A percentile compares a stretch with the other conserved stretches of the same genome.
phyloP scores from a whole-genome alignment of 2,888 invertebrate species.

The Formica aserva region DNA sequence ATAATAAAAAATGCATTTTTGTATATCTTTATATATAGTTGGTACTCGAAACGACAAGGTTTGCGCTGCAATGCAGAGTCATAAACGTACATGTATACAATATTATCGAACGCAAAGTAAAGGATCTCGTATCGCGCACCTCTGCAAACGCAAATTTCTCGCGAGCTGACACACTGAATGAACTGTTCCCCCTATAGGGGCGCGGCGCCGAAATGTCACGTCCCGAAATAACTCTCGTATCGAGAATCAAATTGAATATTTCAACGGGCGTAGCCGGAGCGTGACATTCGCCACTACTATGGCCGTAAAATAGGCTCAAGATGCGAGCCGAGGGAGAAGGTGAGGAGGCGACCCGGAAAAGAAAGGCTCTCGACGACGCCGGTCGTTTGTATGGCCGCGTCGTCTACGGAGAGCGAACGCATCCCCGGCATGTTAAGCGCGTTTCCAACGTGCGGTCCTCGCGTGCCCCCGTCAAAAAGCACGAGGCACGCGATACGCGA shows the following conservation, averaged over 20 bases:
- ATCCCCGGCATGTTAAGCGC: constrained; percentile 12
- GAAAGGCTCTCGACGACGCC: background rate
- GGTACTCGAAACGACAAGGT: background rate
- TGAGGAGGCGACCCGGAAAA: background rate
- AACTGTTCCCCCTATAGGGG: background rate
- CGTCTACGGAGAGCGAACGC: background rate
- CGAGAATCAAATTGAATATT: constrained; percentile 48
- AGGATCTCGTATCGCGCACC: too few relatives aligned
- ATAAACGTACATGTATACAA: background rate
- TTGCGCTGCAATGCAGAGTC: background rate
- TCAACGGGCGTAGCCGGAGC: background rate
- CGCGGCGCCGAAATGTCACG: constrained; percentile 37
- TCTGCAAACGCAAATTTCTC: constrained; percentile 31
- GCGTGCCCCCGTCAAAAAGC: background rate
- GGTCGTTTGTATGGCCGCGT: constrained; percentile 8
- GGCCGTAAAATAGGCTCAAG: background rate
- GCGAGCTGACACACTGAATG: background rate
- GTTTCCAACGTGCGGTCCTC: background rate
- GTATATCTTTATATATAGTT: background rate
- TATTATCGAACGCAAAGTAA: background rate
- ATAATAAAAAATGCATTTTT: background rate
- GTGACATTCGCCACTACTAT: constrained; percentile 8
- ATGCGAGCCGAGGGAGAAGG: background rate
- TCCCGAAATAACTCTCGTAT: constrained; percentile 47
- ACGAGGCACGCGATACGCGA: constrained; percentile 8